Conservation (phyloP, 2,113 vertebrate species). For the Typhlomys cinereus region DNA sequence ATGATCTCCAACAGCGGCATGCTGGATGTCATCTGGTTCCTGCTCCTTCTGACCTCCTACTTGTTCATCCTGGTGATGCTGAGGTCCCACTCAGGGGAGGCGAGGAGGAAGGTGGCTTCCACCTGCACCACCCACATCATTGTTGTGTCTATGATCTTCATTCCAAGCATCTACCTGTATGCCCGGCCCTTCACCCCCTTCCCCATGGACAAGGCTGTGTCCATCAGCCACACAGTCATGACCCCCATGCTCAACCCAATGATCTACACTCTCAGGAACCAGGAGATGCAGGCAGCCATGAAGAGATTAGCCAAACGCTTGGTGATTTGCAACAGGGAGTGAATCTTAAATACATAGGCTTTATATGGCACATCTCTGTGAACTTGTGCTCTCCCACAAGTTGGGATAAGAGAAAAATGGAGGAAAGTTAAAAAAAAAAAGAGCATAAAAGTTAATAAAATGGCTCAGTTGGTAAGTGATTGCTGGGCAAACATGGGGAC, state of each 20-base stretch:
- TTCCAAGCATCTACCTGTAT: slow-evolving; percentile 69
- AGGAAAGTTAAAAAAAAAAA: no score
- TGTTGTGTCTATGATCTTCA: slow-evolving; percentile 63
- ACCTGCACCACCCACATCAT: slow-evolving; percentile 74
- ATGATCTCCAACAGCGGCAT: slow-evolving; percentile 77
- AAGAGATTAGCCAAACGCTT: slow-evolving; percentile 41
- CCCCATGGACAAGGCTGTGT: slow-evolving; percentile 70
- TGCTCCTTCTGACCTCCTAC: slow-evolving; percentile 67
- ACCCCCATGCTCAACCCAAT: slow-evolving; percentile 76
- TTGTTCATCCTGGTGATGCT: slow-evolving; percentile 57
- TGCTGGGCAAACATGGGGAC: no score
- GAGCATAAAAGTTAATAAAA: no score
- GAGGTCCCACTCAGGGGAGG: slow-evolving; percentile 12
- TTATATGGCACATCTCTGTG: no score
- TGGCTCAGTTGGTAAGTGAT: no score
- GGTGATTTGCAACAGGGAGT: neutral
- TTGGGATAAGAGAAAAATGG: no score
- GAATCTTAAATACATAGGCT: neutral
- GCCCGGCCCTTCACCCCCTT: slow-evolving; percentile 43
- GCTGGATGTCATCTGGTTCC: slow-evolving; percentile 64
- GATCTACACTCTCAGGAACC: slow-evolving; percentile 76
- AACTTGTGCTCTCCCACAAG: no score
- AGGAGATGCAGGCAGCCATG: slow-evolving; percentile 67
- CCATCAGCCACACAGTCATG: slow-evolving; percentile 67
- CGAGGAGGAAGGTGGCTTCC: slow-evolving; percentile 60